These are phyloP conservation scores for Dolichopus griseipennis DNA, from an alignment of 2,888 invertebrate species.

Conservation along the genomic window DNA sequence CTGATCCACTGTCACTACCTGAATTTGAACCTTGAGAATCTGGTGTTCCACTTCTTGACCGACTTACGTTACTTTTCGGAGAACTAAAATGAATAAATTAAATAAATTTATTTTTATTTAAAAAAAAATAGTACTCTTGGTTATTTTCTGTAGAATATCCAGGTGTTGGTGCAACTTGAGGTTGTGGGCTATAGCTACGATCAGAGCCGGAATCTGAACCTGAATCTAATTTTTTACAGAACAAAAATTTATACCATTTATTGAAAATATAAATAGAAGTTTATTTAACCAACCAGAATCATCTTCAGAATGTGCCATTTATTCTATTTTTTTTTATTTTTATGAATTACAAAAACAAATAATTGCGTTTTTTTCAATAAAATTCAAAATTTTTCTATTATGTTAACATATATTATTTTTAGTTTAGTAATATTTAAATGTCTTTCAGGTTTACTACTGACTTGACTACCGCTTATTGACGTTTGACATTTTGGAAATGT, in stretches of 20 bases:
- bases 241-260: background rate
- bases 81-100: constrained; percentile 24
- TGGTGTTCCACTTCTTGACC: constrained; percentile 21
- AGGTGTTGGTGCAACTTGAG: constrained; percentile 30
- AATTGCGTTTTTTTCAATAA: too few species aligned
- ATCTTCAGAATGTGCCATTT: background rate
- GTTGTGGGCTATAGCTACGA: constrained; percentile 33
- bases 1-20: constrained; percentile 21
- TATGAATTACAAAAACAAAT: too few species aligned
- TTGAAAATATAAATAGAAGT: background rate
- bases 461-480: too few species aligned
- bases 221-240: constrained; percentile 16
- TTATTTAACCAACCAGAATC: background rate
- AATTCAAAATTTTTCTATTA: too few species aligned
- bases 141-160: constrained; percentile 26
- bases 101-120: background rate
- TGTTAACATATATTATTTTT: too few species aligned
- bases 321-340: too few species aligned
- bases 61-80: constrained; percentile 27
- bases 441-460: too few species aligned
- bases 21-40: constrained; percentile 27
- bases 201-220: constrained; percentile 39
- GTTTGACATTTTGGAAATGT: too few species aligned
- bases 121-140: constrained; percentile 22
- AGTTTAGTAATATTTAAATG: too few species aligned